Evolutionary conservation across 2,888 invertebrate genomes (phyloP).

Genomic region (Cosmia trapezina): DNA sequence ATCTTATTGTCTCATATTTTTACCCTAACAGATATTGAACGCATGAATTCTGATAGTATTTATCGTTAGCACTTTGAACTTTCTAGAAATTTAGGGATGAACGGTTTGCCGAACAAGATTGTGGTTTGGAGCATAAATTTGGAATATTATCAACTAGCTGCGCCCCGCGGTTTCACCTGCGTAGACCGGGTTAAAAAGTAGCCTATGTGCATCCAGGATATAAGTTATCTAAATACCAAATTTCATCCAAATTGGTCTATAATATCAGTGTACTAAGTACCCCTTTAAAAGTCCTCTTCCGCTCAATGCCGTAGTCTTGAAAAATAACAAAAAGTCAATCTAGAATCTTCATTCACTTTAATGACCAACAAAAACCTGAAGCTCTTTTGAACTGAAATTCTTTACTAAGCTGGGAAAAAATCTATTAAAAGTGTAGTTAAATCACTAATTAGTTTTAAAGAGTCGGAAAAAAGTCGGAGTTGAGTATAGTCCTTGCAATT

Average conservation of each 20-base stretch:
- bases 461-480: conserved; percentile 56
- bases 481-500: conserved; percentile 16
- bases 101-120: conserved; percentile 9
- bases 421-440: conserved; percentile 66
- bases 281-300: too few relatives aligned
- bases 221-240: too few relatives aligned
- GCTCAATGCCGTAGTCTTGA: background rate
- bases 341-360: conserved; percentile 48
- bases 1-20: conserved; percentile 78
- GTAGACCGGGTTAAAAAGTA: too few relatives aligned
- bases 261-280: too few relatives aligned
- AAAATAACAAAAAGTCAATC: conserved; percentile 40
- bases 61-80: conserved; percentile 70
- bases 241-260: too few relatives aligned
- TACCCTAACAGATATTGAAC: conserved; percentile 74
- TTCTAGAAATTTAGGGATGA: conserved; percentile 47
- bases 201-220: too few relatives aligned
- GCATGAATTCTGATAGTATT: conserved; percentile 76
- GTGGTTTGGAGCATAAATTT: background rate
- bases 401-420: conserved; percentile 60
- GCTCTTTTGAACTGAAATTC: conserved; percentile 48
- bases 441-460: conserved; percentile 68
- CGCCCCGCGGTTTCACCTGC: too few relatives aligned
- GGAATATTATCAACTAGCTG: too few relatives aligned
- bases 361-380: conserved; percentile 45